A percentile compares a stretch with the other conserved stretches of the same genome.
These are phyloP conservation scores for Gibbula magus DNA, from an alignment of 2,888 invertebrate genomes.

Conservation along the genomic window DNA sequence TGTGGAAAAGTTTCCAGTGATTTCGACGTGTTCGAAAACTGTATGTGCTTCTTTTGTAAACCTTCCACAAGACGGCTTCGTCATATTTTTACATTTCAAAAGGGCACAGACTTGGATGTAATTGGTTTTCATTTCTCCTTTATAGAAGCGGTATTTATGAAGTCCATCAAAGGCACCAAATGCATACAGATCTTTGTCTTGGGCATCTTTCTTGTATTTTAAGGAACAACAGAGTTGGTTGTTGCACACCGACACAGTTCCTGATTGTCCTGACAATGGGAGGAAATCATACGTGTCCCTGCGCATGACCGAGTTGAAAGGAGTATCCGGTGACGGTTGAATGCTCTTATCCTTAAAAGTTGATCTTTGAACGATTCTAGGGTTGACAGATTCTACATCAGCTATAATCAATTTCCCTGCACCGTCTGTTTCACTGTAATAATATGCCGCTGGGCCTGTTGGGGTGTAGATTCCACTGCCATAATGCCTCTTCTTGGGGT, in stretches of 20 bases:
- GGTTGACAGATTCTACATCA: slow-evolving; percentile 36
- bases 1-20: slow-evolving; percentile 47
- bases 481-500: slow-evolving; percentile 76
- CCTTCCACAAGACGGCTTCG: slow-evolving; percentile 44
- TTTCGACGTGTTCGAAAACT: slow-evolving; percentile 38
- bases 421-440: slow-evolving; percentile 35
- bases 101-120: slow-evolving; percentile 61
- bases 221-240: slow-evolving; percentile 56
- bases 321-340: neutral
- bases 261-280: slow-evolving; percentile 32
- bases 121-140: slow-evolving; percentile 46
- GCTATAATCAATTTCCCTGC: slow-evolving; percentile 45
- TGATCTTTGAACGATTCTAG: neutral
- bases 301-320: slow-evolving; percentile 46
- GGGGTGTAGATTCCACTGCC: slow-evolving; percentile 86
- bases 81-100: slow-evolving; percentile 48
- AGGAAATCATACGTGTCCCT: slow-evolving; percentile 54
- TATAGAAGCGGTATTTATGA: slow-evolving; percentile 43
- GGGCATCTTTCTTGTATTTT: slow-evolving; percentile 32
- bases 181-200: slow-evolving; percentile 46
- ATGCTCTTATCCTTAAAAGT: neutral
- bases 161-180: slow-evolving; percentile 64
- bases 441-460: slow-evolving; percentile 40
- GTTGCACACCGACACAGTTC: slow-evolving; percentile 49
- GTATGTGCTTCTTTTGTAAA: slow-evolving; percentile 39